A percentile compares a stretch with the other conserved stretches of the same genome.
These are phyloP conservation scores for Alligator mississippiensis DNA, from an alignment of 2,113 vertebrate genomes.

Conservation along the genomic window DNA sequence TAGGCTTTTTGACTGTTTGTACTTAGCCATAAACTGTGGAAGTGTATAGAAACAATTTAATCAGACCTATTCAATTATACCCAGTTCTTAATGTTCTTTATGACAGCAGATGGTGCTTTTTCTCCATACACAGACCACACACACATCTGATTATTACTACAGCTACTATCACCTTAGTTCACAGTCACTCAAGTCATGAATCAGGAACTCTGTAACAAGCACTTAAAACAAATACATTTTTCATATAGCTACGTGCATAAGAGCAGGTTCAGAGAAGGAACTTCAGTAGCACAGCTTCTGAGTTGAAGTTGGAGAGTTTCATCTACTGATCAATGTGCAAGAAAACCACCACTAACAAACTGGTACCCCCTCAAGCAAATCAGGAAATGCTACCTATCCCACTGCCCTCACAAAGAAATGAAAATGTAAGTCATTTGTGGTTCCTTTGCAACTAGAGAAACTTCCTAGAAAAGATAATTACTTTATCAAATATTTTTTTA, in stretches of 20 bases:
- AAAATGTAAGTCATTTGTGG: not conserved
- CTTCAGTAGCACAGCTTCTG: conserved; percentile 37
- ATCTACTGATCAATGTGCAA: conserved; percentile 11
- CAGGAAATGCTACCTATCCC: not conserved
- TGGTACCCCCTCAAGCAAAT: not conserved
- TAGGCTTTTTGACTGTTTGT: no score
- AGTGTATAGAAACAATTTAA: not conserved
- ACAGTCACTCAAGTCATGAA: no score
- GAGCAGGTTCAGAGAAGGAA: conserved; percentile 34
- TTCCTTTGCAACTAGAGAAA: not conserved
- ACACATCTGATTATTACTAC: not conserved
- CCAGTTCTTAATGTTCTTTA: not conserved
- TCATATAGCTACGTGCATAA: not conserved
- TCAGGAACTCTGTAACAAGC: not conserved
- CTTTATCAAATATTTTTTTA: not conserved
- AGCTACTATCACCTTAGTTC: no score
- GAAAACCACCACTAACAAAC: not conserved
- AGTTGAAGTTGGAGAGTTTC: not conserved
- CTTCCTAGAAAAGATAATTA: not conserved
- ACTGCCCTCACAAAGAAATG: not conserved
- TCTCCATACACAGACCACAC: not conserved
- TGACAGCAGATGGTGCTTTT: not conserved
- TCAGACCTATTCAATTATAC: not conserved
- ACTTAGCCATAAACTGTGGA: not conserved
- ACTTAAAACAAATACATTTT: not conserved